Evolutionary conservation across 2,888 invertebrate genomes (phyloP).

Genomic region (Ennomos erosarius): DNA sequence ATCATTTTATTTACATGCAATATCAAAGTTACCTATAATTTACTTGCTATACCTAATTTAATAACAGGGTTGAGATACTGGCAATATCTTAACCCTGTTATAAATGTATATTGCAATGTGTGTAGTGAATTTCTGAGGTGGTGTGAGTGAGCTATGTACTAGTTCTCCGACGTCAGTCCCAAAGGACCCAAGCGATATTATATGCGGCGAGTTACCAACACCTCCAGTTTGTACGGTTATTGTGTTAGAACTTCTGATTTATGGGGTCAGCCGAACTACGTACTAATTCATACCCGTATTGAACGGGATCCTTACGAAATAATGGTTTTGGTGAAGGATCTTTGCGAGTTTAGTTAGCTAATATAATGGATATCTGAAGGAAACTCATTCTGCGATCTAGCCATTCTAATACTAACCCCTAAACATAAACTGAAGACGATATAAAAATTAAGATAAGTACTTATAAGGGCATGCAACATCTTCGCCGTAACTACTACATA

Average conservation of each 20-base stretch:
- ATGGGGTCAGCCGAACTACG: constrained; percentile 30
- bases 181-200: constrained; percentile 26
- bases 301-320: constrained; percentile 5
- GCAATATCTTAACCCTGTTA: no score
- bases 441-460: no score
- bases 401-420: no score
- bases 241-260: constrained; percentile 40
- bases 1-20: no score
- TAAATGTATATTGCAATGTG: constrained; percentile 20
- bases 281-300: constrained; percentile 19
- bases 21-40: no score
- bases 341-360: no score
- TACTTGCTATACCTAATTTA: neutral
- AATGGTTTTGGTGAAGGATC: no score
- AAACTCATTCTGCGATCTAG: no score
- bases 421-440: no score
- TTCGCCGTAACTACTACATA: no score
- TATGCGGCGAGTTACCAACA: constrained; percentile 37
- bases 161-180: constrained; percentile 11
- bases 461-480: no score
- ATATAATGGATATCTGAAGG: no score
- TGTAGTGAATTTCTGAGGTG: constrained; percentile 6
- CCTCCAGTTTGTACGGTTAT: constrained; percentile 39
- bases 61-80: constrained; percentile 16
- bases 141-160: constrained; percentile 1